These are phyloP conservation scores for Octonoba sinensis DNA, from an alignment of 2,888 invertebrate genomes.

Conservation along the genomic window DNA sequence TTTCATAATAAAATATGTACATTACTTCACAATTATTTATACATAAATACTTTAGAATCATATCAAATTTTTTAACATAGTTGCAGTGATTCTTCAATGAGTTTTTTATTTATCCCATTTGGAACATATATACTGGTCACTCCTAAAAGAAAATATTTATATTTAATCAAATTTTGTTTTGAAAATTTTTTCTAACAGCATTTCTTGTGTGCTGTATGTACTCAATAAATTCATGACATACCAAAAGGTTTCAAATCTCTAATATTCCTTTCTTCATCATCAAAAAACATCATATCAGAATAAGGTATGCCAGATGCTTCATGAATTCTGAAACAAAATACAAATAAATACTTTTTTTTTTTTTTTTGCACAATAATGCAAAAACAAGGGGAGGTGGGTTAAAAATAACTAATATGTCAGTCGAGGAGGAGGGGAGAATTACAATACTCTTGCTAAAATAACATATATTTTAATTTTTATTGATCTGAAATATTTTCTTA, in stretches of 20 bases:
- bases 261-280: slow-evolving; percentile 78
- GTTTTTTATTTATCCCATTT: slow-evolving; percentile 42
- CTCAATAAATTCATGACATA: not conserved
- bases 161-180: too few relatives aligned
- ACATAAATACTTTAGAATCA: too few relatives aligned
- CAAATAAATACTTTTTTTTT: too few relatives aligned
- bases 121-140: slow-evolving; percentile 51
- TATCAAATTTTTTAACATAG: too few relatives aligned
- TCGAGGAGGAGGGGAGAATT: too few relatives aligned
- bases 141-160: slow-evolving; percentile 17
- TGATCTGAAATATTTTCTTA: too few relatives aligned
- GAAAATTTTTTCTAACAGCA: not conserved
- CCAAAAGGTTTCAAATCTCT: slow-evolving; percentile 71
- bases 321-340: slow-evolving; percentile 75
- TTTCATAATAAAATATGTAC: too few relatives aligned
- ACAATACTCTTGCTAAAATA: too few relatives aligned
- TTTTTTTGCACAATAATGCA: not conserved
- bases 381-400: not conserved
- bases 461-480: too few relatives aligned
- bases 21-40: too few relatives aligned
- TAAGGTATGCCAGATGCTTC: slow-evolving; percentile 73
- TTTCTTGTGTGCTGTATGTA: too few relatives aligned
- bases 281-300: slow-evolving; percentile 78
- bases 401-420: too few relatives aligned
- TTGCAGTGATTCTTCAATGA: slow-evolving; percentile 28